Conservation (phyloP, 2,113 vertebrate genomes). For the Glaucomys volans region DNA sequence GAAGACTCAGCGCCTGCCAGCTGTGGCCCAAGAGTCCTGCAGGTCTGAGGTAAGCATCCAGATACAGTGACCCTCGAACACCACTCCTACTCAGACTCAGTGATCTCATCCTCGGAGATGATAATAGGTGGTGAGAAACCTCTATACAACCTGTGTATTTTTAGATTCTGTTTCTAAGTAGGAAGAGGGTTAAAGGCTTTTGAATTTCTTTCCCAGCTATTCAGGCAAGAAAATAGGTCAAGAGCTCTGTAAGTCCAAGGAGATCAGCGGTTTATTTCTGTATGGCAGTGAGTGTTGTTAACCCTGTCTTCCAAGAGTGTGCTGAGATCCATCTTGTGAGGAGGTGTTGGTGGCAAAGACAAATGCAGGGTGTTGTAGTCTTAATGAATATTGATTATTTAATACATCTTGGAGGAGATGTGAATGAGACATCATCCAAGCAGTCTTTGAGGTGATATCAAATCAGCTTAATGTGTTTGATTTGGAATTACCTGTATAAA, state of each 20-base stretch:
- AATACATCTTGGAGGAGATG: not conserved
- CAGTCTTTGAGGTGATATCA: not conserved
- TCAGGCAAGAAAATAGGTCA: slow-evolving; percentile 79
- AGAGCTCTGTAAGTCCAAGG: slow-evolving; percentile 63
- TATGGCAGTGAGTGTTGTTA: slow-evolving; percentile 30
- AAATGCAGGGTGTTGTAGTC: not conserved
- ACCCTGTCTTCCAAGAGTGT: not conserved
- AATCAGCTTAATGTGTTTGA: not conserved
- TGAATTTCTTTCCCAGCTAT: slow-evolving; percentile 68
- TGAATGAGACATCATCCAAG: not conserved
- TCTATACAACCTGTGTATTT: slow-evolving; percentile 61
- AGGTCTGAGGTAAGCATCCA: not conserved
- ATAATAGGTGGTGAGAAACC: slow-evolving; percentile 42
- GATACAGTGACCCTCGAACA: not conserved
- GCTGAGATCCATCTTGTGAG: not conserved
- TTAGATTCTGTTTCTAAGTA: slow-evolving; percentile 76
- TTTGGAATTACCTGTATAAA: not conserved
- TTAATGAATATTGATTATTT: not conserved
- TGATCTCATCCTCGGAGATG: slow-evolving; percentile 62
- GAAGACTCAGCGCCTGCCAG: not conserved
- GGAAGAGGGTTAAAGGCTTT: slow-evolving; percentile 75
- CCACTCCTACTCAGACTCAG: not conserved
- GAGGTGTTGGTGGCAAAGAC: not conserved
- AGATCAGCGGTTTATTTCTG: slow-evolving; percentile 69
- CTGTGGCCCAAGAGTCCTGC: not conserved